Evolutionary conservation across 35 echinoderm and acorn worm species (phyloP), one percentile per base, ranked within the genome.

Genomic region (Acanthaster planci): DNA sequence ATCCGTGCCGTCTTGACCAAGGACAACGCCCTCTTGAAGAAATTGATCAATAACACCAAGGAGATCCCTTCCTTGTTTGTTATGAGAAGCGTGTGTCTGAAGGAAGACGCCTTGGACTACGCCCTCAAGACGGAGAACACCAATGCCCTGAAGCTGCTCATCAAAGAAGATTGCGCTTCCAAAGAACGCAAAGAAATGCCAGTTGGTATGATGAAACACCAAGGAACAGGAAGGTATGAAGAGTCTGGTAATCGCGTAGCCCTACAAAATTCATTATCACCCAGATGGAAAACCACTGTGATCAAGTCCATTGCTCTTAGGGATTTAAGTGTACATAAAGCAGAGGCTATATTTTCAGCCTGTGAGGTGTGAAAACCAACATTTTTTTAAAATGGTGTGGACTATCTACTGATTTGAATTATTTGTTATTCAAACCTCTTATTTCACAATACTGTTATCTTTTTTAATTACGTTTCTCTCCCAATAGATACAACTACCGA

Each of bases 401-500:
- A 55, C 21, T 0, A 55, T 55, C 27, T 18, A 18, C 27, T 21
- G 19, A 7, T 59, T 56, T 8, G 54, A 18, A 59, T 59, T 18
- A 17, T 26, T 59, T 26, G 54, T 56, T 56, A 18, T 56, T n/a
- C 16, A 56, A 56, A 56, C 54, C 16, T 15, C 22, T 55, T 55
- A 55, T 21, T 55, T 21, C 0, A 14, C 10, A 55, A n/a, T 6
- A 0, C 56, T 59, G 19, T 2, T 0, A 22, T 72, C 1, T 72
- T 72, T 31, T 36, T 72, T 72, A 0, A 26, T 21, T 21, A 27
- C 8, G 30, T 67, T 26, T 26, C 64, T 26, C 22, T 12, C 4
- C 23, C 17, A 59, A 8, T 54, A 98, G 95, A 38, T 98, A 98
- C 68, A 89, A 98, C 37, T 98, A 88, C 52, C 59, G 51, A 8